A percentile compares a stretch with the other conserved stretches of the same genome.
Evolutionary conservation across 2,797 vertebrate species (phyloP).

Genomic region (Discoglossus pictus): DNA sequence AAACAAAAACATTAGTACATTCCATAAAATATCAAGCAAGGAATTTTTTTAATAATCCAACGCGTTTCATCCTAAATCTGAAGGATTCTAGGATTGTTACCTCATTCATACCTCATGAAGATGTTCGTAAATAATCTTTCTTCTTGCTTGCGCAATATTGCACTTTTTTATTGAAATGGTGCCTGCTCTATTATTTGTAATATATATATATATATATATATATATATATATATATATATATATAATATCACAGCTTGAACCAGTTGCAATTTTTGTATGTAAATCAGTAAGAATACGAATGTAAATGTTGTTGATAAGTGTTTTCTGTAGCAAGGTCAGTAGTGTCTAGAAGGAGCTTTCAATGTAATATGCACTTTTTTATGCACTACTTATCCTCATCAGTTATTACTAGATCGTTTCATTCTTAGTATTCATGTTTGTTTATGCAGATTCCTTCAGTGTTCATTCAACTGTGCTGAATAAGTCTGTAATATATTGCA

Average conservation of each 20-base stretch:
- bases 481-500: conserved; percentile 24
- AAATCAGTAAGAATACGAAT: conserved; percentile 5
- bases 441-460: conserved; percentile 36
- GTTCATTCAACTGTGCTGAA: conserved; percentile 34
- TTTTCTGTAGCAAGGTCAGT: conserved; percentile 10
- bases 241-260: not conserved
- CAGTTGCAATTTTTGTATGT: not conserved
- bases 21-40: too few species aligned
- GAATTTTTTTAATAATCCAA: too few species aligned
- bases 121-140: too few species aligned
- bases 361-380: conserved; percentile 15
- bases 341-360: not conserved
- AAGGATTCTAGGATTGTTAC: too few species aligned
- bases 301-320: conserved; percentile 8
- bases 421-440: conserved; percentile 41
- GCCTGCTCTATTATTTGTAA: too few species aligned
- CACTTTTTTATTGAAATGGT: too few species aligned
- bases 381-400: conserved; percentile 29
- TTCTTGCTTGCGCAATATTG: too few species aligned
- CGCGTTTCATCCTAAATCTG: too few species aligned
- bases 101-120: too few species aligned
- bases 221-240: too few species aligned
- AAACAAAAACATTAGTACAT: too few species aligned
- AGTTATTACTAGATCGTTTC: conserved; percentile 25
- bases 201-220: too few species aligned